Conservation (phyloP, 2,797 vertebrate genomes). For the Sciaenops ocellatus region DNA sequence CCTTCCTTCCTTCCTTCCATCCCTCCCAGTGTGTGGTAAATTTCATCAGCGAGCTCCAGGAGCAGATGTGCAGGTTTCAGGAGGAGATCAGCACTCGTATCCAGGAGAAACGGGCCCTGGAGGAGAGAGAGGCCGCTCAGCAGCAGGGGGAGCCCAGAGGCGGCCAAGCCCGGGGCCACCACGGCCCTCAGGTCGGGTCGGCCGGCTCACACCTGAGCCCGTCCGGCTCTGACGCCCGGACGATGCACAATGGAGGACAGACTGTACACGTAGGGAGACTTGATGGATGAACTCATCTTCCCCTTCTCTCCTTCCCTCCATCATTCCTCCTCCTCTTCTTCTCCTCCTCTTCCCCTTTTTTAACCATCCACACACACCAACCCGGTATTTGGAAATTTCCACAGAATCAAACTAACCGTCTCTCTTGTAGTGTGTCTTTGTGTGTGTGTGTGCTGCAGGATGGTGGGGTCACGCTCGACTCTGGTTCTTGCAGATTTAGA, state of each 20-base stretch:
- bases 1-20: slow-evolving; percentile 9
- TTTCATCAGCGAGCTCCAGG: slow-evolving; percentile 99
- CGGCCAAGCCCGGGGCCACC: slow-evolving; percentile 59
- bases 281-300: slow-evolving; percentile 75
- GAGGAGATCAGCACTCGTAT: slow-evolving; percentile 97
- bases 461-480: slow-evolving; percentile 37
- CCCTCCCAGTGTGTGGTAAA: slow-evolving; percentile 95
- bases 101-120: slow-evolving; percentile 92
- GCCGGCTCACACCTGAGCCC: slow-evolving; percentile 70
- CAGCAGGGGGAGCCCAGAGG: slow-evolving; percentile 77
- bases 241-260: slow-evolving; percentile 84
- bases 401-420: slow-evolving; percentile 75
- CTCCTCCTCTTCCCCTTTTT: slow-evolving; percentile 45
- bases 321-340: slow-evolving; percentile 40
- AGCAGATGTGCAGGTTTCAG: slow-evolving; percentile 99
- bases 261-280: slow-evolving; percentile 90
- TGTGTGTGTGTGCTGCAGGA: slow-evolving; percentile 50
- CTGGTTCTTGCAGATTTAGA: slow-evolving; percentile 50
- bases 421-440: slow-evolving; percentile 44
- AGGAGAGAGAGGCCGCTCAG: slow-evolving; percentile 76
- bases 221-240: slow-evolving; percentile 77
- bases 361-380: slow-evolving; percentile 68
- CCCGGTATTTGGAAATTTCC: slow-evolving; percentile 65
- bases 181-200: slow-evolving; percentile 70
- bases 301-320: slow-evolving; percentile 41